Percentiles rank a stretch among this genome's conserved stretches.
Evolutionary conservation across 2,888 invertebrate species (phyloP).

Genomic region (Brassicogethes aeneus): DNA sequence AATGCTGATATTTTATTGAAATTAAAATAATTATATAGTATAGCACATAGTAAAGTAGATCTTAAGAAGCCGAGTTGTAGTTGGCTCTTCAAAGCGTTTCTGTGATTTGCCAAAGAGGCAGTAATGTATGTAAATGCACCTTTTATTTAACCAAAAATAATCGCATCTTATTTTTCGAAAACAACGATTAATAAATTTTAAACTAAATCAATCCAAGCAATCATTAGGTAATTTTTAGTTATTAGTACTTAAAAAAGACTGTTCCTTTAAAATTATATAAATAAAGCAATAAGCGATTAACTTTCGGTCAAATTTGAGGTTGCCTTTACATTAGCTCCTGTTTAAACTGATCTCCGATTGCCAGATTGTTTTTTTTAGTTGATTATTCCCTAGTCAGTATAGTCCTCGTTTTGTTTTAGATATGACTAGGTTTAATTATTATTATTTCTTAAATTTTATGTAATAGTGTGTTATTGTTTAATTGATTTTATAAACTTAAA

Average conservation of each 20-base stretch:
- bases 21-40: constrained; percentile 37
- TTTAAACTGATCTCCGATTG: constrained; percentile 36
- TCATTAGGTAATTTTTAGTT: too few species aligned
- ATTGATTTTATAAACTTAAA: constrained; percentile 24
- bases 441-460: constrained; percentile 28
- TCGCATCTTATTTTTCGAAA: too few species aligned
- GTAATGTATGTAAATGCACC: constrained; percentile 15
- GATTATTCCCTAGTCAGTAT: constrained; percentile 39
- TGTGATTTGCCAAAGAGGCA: constrained; percentile 40
- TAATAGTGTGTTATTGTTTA: constrained; percentile 32
- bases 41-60: constrained; percentile 7
- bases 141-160: constrained; percentile 11
- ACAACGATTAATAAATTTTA: too few species aligned
- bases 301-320: too few species aligned
- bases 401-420: constrained; percentile 30
- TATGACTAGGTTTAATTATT: constrained; percentile 35
- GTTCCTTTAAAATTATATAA: too few species aligned
- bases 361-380: constrained; percentile 28
- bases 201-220: too few species aligned
- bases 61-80: constrained; percentile 24
- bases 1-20: constrained; percentile 40
- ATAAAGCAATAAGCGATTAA: too few species aligned
- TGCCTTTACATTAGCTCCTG: constrained; percentile 33
- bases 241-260: too few species aligned
- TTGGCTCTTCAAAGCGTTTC: constrained; percentile 43